phyloP scores from a whole-genome alignment of 2,113 vertebrate species.

The Prunella himalayana region DNA sequence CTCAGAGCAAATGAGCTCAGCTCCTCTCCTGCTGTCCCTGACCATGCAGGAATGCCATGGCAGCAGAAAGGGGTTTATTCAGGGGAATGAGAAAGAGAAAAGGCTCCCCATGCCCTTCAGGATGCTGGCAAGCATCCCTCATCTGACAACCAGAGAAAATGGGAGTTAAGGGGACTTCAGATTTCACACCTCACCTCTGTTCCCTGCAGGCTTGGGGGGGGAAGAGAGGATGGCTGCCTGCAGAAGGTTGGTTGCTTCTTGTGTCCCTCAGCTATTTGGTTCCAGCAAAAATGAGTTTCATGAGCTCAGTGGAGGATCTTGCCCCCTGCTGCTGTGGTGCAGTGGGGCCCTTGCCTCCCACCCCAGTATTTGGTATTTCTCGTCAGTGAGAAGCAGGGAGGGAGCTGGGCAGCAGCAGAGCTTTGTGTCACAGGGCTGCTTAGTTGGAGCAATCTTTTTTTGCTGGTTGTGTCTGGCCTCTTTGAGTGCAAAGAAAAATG shows the following conservation, averaged over 20 bases:
- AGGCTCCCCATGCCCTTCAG: neutral
- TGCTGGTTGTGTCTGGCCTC: neutral
- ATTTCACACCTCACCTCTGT: neutral
- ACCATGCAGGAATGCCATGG: neutral
- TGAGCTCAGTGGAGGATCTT: neutral
- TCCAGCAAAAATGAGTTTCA: neutral
- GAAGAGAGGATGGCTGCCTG: neutral
- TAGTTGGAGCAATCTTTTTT: neutral
- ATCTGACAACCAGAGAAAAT: neutral
- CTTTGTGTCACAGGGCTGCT: neutral
- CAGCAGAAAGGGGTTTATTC: neutral
- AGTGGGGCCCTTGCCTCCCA: neutral
- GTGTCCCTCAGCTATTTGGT: neutral
- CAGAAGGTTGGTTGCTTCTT: neutral
- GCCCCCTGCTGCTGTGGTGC: neutral
- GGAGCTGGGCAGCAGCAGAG: neutral
- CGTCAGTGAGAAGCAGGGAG: neutral
- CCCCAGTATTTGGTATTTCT: neutral
- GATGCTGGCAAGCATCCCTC: neutral
- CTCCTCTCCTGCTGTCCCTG: neutral
- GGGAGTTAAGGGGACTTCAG: neutral
- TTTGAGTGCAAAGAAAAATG: neutral
- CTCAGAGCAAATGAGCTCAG: neutral
- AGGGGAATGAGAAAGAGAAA: neutral
- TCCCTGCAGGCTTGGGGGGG: neutral